Conservation (phyloP, 1,140 invertebrate species). For the Andricus grossulariae region DNA sequence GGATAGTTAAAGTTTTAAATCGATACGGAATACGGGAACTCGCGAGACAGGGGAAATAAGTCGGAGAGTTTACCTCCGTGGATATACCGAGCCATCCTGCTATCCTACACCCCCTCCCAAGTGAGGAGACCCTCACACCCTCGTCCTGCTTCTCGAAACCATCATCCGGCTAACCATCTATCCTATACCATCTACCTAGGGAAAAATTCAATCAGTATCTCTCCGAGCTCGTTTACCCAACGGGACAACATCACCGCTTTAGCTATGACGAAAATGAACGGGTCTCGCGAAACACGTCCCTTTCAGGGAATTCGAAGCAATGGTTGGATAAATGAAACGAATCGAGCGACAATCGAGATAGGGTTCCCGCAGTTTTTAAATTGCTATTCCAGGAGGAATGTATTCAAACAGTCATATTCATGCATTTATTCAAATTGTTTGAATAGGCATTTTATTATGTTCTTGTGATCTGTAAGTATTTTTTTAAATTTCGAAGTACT, state of each 20-base stretch:
- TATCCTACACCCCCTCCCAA: slow-evolving; percentile 33
- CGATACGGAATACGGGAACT: slow-evolving; percentile 62
- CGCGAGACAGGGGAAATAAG: slow-evolving; percentile 43
- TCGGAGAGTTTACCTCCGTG: slow-evolving; percentile 50
- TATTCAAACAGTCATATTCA: no score
- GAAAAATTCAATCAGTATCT: slow-evolving; percentile 56
- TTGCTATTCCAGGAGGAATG: no score
- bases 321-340: not conserved
- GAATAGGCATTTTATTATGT: no score
- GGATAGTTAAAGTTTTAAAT: slow-evolving; percentile 73
- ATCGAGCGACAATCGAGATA: not conserved
- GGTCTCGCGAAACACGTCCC: slow-evolving; percentile 3
- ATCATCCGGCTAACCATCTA: slow-evolving; percentile 48
- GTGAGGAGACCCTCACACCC: slow-evolving; percentile 34
- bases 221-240: slow-evolving; percentile 48
- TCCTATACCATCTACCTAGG: slow-evolving; percentile 45
- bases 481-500: no score
- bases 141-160: slow-evolving; percentile 37
- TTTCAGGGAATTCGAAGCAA: not conserved
- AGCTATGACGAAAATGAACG: slow-evolving; percentile 8
- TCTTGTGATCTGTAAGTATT: no score
- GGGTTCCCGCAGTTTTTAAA: no score
- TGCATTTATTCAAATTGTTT: no score
- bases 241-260: not conserved
- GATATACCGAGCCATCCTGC: slow-evolving; percentile 43